Base-by-base conservation (phyloP, 2,797 vertebrate species). In the Prunella strophiata region DNA sequence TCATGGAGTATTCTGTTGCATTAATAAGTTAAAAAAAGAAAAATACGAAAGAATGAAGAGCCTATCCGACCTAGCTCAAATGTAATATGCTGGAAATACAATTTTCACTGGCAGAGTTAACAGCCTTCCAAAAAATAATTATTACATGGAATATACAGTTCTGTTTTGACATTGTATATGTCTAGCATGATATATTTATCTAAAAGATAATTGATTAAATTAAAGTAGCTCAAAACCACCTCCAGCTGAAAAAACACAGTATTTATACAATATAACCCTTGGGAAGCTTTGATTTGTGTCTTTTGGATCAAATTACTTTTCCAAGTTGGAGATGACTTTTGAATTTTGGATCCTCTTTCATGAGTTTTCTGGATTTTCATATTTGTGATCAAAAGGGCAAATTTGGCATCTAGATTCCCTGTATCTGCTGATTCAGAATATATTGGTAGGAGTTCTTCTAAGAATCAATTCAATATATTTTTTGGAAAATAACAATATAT, bases 301-400 rank as follows among this genome's bases (percentile, higher is more conserved):
- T 70, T 89, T 96, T 95, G 75, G 52, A 79, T 76, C 45, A 55
- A 82, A 54, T 82, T 80, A 22, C 73, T 77, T 94, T 81, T 61
- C 29, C 3, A 36, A 93, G 52, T 67, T 89, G 72, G 57, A 85
- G 17, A 70, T 54, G 7, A 27, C 38, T 83, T 85, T n/a, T 50
- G 55, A 79, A 89, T 85, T 94, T 89, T 76, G 75, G 25, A 67
- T 88, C 23, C 22, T 58, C 13, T 89, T 85, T 71, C 9, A 25
- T 58, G 45, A 45, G n/a, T n/a, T n/a, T n/a, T n/a, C n/a, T n/a
- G n/a, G n/a, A n/a, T n/a, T n/a, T n/a, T n/a, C n/a, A n/a, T n/a
- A n/a, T n/a, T n/a, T 16, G 16, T 30, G 32, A 82, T 70, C 48
- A 62, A 66, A 82, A 79, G 55, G 43, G n/a, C 19, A 67, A 43